Evolutionary conservation across 2,113 vertebrate species (phyloP), one percentile per base, ranked within the genome.

Genomic region (Rallus limicola): DNA sequence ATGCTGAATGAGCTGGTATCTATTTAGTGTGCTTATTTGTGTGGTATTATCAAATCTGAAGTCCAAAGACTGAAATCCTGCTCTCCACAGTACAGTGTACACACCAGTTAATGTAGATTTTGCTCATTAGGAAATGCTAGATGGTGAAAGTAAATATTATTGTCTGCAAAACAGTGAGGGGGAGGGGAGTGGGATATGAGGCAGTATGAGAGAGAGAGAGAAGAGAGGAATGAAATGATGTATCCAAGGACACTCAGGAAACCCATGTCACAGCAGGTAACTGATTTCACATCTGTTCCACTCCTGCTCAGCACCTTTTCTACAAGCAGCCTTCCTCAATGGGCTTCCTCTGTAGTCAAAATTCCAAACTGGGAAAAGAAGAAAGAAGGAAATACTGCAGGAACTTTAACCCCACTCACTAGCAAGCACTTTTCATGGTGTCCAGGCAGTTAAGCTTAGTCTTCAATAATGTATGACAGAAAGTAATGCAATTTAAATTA

Each of bases 391-490:
- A 95, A 87, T 62, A 83, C 25, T 76, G 63, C 44, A 78, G 63
- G 67, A 81, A 76, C 46, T 76, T 79, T 80, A 93, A 77, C 36
- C 76, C 40, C 21, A 10, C 67, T 71, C 21, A 10, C 67, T 71
- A 48, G 33, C 80, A 56, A 70, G 55, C 58, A 75, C 42, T 89
- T 87, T 76, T 81, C 79, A 21, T 48, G 11, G 31, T 83, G 89
- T 69, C 77, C 74, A 80, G 52, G 67, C 71, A 91, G 55, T 96
- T 92, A 92, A 77, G 77, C 72, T 82, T 59, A 68, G 56, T 74
- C 65, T 90, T 96, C 91, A 96, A 95, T 86, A 97, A 90, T 55
- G 21, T 74, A 84, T 95, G 94, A 90, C 81, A 85, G 67, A 86
- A 93, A 93, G 81, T 67, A 91, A 84, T 89, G 72, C 78, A 96